Base-by-base conservation (phyloP, 2,797 vertebrate species). In the Hypotaenidia okinawae region DNA sequence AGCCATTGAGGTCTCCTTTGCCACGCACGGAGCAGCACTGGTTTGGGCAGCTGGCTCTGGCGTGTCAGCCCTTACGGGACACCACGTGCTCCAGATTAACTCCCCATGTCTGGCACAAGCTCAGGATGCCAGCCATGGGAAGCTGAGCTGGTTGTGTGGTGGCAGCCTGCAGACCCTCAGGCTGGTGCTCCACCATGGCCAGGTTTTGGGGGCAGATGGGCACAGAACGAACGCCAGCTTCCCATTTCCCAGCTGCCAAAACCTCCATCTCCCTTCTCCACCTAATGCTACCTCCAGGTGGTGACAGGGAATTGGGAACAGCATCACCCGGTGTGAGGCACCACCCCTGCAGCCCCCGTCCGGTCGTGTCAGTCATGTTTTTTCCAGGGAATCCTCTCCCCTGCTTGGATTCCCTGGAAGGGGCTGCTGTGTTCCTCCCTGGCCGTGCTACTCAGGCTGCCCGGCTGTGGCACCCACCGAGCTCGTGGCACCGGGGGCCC, bases 261-360 rank as follows among this genome's bases (percentile, higher is more conserved):
- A 74, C 35, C 39, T 54, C 52, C 27, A 1, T 1, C 74, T 70
- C 49, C 52, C 28, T 47, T 66, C 73, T 70, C 57, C 32, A 5
- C 27, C 59, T 63, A 28, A 25, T 18, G 1, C n/a, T 32, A 16
- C 8, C 25, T 52, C 51, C 51, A 52, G 25, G 1, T 0, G 0
- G 58, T 43, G 62, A 57, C n/a, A 10, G 45, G 35, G 67, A 52
- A 32, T 4, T 33, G 49, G n/a, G 37, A 32, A 2, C 32, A 73
- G 27, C 3, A 2, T 92, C 87, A 7, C 52, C 62, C 19, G 27
- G 55, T 59, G 76, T 45, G 49, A 9, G 57, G 83, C 64, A n/a
- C 39, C 47, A 43, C 51, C 51, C 41, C 62, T 52, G 59, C 62
- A 72, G 59, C 59, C 47, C 54, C 63, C 49, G 66, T 75, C 45